Base-by-base conservation (phyloP, 92 coral and sea anemone species). In the Epizoanthus ramosus region DNA sequence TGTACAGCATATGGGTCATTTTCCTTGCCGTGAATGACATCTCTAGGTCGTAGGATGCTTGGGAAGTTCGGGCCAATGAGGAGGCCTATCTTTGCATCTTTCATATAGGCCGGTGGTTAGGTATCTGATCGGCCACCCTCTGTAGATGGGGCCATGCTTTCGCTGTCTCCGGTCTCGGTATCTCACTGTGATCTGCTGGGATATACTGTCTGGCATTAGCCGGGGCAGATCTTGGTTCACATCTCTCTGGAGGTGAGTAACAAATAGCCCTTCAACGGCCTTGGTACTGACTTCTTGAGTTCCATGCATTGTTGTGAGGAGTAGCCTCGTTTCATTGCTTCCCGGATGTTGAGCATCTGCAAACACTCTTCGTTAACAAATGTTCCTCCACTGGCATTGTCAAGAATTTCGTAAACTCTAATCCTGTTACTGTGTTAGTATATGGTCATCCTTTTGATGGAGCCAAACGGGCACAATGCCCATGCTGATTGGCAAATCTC, bases 341-440 rank as follows among this genome's bases (percentile, higher is more conserved):
- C 72, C 73, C n/a, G n/a, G 47, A 83, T 31, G 57, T 84, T 82
- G 45, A 91, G 87, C 14, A n/a, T 37, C 68, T 43, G 18, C 17
- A 81, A 25, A 65, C 87, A 57, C 37, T 87, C 83, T 83, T 92
- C 87, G 5, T 79, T 80, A 23, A 89, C 85, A 79, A 92, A 92
- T 10, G 95, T 92, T 65, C 88, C 90, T 1, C 88, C 88, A 73
- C 93, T 92, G 4, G 71, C 90, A 60, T 89, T 87, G 77, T 90
- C 93, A 15, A 92, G 91, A 53, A 87, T 85, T 18, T 90, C 91
- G 63, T 90, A 92, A n/a, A 89, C 86, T 52, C 79, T 81, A 5
- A 87, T 74, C 59, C 65, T 86, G 75, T 89, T 81, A 2, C 79
- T 50, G n/a, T n/a, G n/a, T n/a, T n/a, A n/a, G n/a, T n/a, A n/a